phyloP scores from a whole-genome alignment of 2,888 invertebrate genomes.

The Torymus texanus region DNA sequence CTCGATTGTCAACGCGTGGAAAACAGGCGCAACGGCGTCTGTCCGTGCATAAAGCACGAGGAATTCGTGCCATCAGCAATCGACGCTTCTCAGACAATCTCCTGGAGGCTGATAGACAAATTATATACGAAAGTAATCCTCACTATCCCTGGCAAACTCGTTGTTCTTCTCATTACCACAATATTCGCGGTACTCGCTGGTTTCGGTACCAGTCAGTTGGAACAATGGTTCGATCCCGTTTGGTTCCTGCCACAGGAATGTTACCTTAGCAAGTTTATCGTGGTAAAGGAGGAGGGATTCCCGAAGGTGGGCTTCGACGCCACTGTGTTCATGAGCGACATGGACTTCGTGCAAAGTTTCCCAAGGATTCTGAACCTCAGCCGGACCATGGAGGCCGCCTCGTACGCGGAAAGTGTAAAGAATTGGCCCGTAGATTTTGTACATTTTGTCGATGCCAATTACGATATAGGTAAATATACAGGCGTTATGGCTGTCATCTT shows the following conservation, averaged over 20 bases:
- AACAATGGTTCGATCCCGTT: slow-evolving; percentile 86
- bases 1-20: slow-evolving; percentile 82
- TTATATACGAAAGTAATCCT: slow-evolving; percentile 82
- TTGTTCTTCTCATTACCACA: slow-evolving; percentile 80
- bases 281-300: slow-evolving; percentile 79
- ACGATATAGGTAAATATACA: slow-evolving; percentile 75
- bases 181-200: slow-evolving; percentile 80
- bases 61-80: slow-evolving; percentile 77
- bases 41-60: slow-evolving; percentile 82
- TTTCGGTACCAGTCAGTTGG: slow-evolving; percentile 80
- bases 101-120: slow-evolving; percentile 78
- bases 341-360: slow-evolving; percentile 81
- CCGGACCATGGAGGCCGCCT: slow-evolving; percentile 77
- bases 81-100: slow-evolving; percentile 77
- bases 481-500: too few species aligned
- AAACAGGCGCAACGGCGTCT: slow-evolving; percentile 80
- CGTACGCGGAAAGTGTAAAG: slow-evolving; percentile 77
- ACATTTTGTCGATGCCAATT: slow-evolving; percentile 79
- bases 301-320: slow-evolving; percentile 82
- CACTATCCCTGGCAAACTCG: slow-evolving; percentile 81
- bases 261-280: slow-evolving; percentile 80
- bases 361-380: slow-evolving; percentile 78
- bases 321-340: slow-evolving; percentile 81
- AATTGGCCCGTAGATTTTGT: slow-evolving; percentile 83
- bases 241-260: slow-evolving; percentile 87